Evolutionary conservation across 1,140 invertebrate species (phyloP).

Genomic region (Zaprionus taronus): DNA sequence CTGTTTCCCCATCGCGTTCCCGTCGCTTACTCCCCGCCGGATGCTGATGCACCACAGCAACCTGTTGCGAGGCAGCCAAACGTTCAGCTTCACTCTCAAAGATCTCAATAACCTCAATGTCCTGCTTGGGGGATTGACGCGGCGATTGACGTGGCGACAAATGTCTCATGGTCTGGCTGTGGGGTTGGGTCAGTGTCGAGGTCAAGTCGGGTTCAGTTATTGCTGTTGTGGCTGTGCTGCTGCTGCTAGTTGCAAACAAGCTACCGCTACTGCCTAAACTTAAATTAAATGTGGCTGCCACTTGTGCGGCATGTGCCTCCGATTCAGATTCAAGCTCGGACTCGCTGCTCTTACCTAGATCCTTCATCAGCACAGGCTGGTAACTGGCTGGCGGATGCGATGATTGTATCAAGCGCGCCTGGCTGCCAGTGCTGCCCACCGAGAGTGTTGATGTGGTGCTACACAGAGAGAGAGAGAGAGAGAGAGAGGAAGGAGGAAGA

Average conservation of each 20-base stretch:
- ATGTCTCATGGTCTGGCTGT: conserved; percentile 39
- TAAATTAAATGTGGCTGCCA: conserved; percentile 82
- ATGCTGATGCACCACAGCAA: conserved; percentile 78
- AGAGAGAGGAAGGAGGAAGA: conserved; percentile 38
- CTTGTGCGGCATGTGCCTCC: conserved; percentile 70
- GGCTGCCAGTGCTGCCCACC: conserved; percentile 96
- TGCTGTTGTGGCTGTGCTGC: background rate
- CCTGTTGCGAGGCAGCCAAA: conserved; percentile 72
- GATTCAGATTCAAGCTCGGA: conserved; percentile 72
- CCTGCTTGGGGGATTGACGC: conserved; percentile 79
- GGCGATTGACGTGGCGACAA: conserved; percentile 73
- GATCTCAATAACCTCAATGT: conserved; percentile 83
- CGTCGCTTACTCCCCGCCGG: conserved; percentile 47
- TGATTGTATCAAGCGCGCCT: conserved; percentile 96
- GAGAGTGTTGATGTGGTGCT: conserved; percentile 97
- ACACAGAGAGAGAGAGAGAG: conserved; percentile 50
- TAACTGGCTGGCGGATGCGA: conserved; percentile 96
- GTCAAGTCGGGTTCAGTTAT: conserved; percentile 47
- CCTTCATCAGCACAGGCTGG: conserved; percentile 92
- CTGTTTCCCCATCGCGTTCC: conserved; percentile 50
- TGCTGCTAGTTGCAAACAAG: conserved; percentile 54
- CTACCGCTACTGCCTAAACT: conserved; percentile 83
- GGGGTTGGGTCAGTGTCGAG: conserved; percentile 13
- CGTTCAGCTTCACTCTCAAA: conserved; percentile 77
- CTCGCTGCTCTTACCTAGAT: conserved; percentile 91